phyloP scores from a whole-genome alignment of 2,113 vertebrate genomes.

The Toxotes chatareus region DNA sequence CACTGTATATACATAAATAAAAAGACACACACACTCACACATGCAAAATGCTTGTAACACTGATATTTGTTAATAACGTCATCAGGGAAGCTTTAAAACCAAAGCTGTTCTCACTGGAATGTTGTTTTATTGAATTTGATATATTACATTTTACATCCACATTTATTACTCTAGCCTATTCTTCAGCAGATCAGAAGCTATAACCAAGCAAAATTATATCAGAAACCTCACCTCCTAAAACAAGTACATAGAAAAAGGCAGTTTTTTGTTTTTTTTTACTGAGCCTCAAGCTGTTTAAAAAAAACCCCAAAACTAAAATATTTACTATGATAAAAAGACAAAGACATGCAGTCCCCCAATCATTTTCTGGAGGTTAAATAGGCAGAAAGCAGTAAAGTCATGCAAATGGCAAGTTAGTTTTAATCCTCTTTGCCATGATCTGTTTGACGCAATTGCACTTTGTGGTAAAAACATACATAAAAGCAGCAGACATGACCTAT shows the following conservation, averaged over 20 bases:
- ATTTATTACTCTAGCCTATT: neutral
- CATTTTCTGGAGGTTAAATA: constrained; percentile 12
- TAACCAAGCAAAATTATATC: neutral
- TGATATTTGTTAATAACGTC: neutral
- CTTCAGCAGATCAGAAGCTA: constrained; percentile 6
- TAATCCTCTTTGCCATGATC: neutral
- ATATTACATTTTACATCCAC: constrained; percentile 15
- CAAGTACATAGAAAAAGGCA: neutral
- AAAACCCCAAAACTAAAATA: neutral
- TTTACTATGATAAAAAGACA: constrained; percentile 2
- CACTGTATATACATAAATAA: neutral
- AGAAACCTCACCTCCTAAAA: neutral
- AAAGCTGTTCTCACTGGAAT: constrained; percentile 26
- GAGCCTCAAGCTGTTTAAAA: neutral
- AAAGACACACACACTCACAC: neutral
- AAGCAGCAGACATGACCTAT: neutral
- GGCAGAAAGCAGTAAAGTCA: neutral
- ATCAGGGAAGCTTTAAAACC: constrained; percentile 16
- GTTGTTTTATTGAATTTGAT: constrained; percentile 60
- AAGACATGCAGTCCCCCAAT: neutral
- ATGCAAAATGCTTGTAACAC: neutral
- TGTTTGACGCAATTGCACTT: constrained; percentile 9
- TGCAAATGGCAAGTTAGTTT: neutral
- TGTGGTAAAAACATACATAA: neutral
- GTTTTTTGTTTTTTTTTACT: neutral